Base-by-base conservation (phyloP, 2,797 vertebrate species). In the Mus caroli region DNA sequence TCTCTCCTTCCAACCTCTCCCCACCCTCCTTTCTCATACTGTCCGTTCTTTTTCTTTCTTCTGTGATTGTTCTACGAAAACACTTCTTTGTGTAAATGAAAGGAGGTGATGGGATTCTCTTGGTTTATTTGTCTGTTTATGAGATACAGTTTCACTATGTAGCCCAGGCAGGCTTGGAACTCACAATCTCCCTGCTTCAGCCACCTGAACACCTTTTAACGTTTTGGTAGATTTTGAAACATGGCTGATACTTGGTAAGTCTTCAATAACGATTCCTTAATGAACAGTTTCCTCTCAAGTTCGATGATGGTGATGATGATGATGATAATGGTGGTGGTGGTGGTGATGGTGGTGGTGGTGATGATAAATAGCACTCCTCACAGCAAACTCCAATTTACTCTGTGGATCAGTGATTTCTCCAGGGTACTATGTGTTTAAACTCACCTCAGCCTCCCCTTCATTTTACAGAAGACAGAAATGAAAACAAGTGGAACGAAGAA, bases 171-270 rank as follows among this genome's bases (percentile, higher is more conserved):
- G n/a, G n/a, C 56, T 26, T 62, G 8, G 40, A 28, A 24, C 31
- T 89, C 75, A 67, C n/a, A 26, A 15, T 37, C 20, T 31, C 46
- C 73, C 88, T 78, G 4, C 7, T 8, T 64, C 4, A 19, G 31
- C 28, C 31, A 78, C 58, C 88, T 37, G 40, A 90, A 40, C n/a
- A 37, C 12, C 43, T 34, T 52, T 94, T 80, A 90, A 88, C 84
- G 77, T 95, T 69, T 93, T n/a, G 26, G 64, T 93, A 94, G 92
- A 56, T 26, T 79, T 88, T 92, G 76, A 92, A 86, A 96, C 78
- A 22, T 52, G 40, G 19, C 52, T 90, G 54, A 46, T 40, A 85
- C 26, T 95, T 88, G 34, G 11, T 52, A 91, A 46, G 82, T 67
- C 22, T 73, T 96, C 90, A 92, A 28, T 64, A 64, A 75, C 40